Percentiles rank a stretch among this genome's conserved stretches.
Conservation (phyloP, 2,113 vertebrate species). For the Rhinolophus ferrumequinum region DNA sequence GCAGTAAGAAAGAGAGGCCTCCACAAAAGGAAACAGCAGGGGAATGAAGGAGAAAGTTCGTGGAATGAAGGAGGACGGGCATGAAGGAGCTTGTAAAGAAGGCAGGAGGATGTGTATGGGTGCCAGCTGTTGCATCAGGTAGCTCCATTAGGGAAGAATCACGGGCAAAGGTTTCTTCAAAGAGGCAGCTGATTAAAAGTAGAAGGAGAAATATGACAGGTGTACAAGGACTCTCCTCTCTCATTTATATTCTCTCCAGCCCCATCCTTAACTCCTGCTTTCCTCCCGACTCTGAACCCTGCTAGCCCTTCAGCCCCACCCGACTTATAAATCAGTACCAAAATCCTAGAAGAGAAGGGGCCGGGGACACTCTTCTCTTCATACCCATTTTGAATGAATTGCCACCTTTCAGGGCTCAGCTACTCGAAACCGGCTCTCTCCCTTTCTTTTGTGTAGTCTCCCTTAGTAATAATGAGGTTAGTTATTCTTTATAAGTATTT, state of each 20-base stretch:
- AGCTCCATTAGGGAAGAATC: not conserved
- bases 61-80: not conserved
- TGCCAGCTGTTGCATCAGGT: not conserved
- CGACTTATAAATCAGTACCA: not conserved
- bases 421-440: constrained; percentile 73
- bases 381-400: not conserved
- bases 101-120: not conserved
- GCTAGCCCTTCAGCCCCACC: not conserved
- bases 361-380: constrained; percentile 38
- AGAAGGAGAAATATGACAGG: not conserved
- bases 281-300: not conserved
- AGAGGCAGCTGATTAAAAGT: not conserved
- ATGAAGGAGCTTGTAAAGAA: not conserved
- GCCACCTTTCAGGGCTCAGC: constrained; percentile 55
- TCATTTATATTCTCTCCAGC: not conserved
- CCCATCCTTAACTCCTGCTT: not conserved
- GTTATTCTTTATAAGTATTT: constrained; percentile 87
- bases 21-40: not conserved
- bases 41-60: not conserved
- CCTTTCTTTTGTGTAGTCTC: constrained; percentile 80
- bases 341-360: not conserved
- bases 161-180: not conserved
- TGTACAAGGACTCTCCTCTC: constrained; percentile 2
- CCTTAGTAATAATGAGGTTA: constrained; percentile 81
- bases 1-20: constrained; percentile 35